phyloP scores from a whole-genome alignment of 2,113 vertebrate species.

The Tragelaphus strepsiceros region DNA sequence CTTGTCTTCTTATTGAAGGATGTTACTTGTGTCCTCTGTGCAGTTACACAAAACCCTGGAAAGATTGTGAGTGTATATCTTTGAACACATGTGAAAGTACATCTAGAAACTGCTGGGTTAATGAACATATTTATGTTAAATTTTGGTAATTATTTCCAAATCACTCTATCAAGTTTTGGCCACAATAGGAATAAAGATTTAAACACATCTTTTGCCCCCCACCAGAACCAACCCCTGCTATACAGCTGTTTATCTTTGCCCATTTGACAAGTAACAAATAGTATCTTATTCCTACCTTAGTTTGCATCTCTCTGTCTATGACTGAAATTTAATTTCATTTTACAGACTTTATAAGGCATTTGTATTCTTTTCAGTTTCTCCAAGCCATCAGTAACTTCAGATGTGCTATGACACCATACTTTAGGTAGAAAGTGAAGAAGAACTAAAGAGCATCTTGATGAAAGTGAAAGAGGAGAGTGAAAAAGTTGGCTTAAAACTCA shows the following conservation, averaged over 20 bases:
- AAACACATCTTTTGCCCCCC: neutral
- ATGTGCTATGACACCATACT: neutral
- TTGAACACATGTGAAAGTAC: neutral
- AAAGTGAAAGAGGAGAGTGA: neutral
- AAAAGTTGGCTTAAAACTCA: neutral
- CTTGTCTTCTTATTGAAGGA: neutral
- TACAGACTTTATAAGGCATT: neutral
- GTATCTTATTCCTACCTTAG: neutral
- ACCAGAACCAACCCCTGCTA: neutral
- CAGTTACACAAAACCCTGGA: neutral
- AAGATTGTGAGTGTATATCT: neutral
- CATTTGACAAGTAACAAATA: neutral
- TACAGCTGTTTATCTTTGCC: neutral
- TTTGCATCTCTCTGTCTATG: neutral
- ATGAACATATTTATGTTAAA: neutral
- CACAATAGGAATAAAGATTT: neutral
- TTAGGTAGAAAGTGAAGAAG: neutral
- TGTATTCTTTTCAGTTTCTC: neutral
- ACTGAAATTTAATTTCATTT: neutral
- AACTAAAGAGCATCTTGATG: neutral
- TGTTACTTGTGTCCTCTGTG: neutral
- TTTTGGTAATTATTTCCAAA: neutral
- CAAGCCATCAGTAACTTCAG: neutral
- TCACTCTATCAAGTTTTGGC: neutral
- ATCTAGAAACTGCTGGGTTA: neutral